Evolutionary conservation across 2,888 invertebrate genomes (phyloP).

Genomic region (Phortica okadai): DNA sequence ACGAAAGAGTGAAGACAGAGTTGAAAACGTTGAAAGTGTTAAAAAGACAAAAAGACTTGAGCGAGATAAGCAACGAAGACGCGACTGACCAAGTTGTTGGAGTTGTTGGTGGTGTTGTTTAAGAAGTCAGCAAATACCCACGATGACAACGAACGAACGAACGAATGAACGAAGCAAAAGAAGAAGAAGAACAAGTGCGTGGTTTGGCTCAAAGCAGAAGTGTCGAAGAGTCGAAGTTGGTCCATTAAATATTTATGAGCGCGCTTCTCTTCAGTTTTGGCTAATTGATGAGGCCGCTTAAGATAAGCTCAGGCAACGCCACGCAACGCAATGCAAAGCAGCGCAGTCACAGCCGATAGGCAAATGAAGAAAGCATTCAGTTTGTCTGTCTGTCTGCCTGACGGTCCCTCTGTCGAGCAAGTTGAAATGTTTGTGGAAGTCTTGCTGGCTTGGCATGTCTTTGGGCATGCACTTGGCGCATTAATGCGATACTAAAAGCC

Average conservation of each 20-base stretch:
- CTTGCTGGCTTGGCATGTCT: neutral
- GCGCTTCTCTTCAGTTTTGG: conserved; percentile 52
- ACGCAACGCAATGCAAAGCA: neutral
- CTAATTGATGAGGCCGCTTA: conserved; percentile 65
- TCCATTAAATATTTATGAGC: conserved; percentile 67
- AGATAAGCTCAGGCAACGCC: conserved; percentile 27
- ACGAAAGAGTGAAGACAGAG: neutral
- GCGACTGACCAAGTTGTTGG: neutral
- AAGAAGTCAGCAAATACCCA: conserved; percentile 18
- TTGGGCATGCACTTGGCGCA: neutral
- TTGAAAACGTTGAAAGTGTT: neutral
- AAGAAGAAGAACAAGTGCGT: neutral
- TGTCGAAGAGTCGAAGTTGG: conserved; percentile 5
- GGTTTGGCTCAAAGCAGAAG: conserved; percentile 29
- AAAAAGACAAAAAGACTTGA: conserved; percentile 4
- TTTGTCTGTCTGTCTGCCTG: too few relatives aligned
- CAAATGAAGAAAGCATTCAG: neutral
- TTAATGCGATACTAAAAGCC: conserved; percentile 11
- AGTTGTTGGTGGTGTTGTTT: conserved; percentile 27
- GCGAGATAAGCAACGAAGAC: neutral
- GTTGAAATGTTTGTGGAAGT: neutral
- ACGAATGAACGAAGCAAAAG: neutral
- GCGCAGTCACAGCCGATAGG: neutral
- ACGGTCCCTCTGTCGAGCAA: too few relatives aligned
- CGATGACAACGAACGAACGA: neutral